Base-by-base conservation (phyloP, 2,797 vertebrate genomes). In the Cirrhinus molitorella region DNA sequence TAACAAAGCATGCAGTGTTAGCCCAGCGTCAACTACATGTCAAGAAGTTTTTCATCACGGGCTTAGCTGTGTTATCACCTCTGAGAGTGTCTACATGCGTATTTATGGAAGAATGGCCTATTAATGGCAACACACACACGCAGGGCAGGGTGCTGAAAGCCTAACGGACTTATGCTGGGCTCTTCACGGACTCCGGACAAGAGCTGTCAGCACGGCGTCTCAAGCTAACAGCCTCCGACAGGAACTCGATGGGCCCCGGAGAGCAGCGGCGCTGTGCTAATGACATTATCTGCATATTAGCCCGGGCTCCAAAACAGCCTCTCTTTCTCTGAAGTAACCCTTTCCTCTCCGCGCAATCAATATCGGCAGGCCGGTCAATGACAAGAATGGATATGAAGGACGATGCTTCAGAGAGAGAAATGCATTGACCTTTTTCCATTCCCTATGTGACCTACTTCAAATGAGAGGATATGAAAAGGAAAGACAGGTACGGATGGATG, bases 241-340 rank as follows among this genome's bases (percentile, higher is more conserved):
- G 90, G 84, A 91, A 85, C 87, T 93, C 92, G 89, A 91, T 92
- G 91, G 90, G 55, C 80, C 87, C 86, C 47, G 61, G 67, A 81
- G 84, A 85, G 83, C 83, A 73, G 83, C 87, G 79, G 85, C 87
- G 81, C 84, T 57, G 81, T 85, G 23, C 86, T 90, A 91, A 93
- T 87, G 83, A 84, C 80, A 86, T 89, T 89, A 91, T 92, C 89
- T 91, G 86, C 92, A 92, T 92, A 90, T 90, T 87, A 92, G 81
- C 83, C 57, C 65, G 71, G 79, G 84, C 78, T 83, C 65, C 83
- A 86, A 89, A 90, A 89, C 87, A 87, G 87, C 82, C 83, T 40
- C 83, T 19, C 73, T 65, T 25, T 75, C 43, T 87, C 72, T 70
- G 51, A 53, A 10, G 75, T 77, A 71, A 67, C 78, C 72, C 68